phyloP scores from a whole-genome alignment of 2,797 vertebrate genomes.

The Pseudochirops corinnae region DNA sequence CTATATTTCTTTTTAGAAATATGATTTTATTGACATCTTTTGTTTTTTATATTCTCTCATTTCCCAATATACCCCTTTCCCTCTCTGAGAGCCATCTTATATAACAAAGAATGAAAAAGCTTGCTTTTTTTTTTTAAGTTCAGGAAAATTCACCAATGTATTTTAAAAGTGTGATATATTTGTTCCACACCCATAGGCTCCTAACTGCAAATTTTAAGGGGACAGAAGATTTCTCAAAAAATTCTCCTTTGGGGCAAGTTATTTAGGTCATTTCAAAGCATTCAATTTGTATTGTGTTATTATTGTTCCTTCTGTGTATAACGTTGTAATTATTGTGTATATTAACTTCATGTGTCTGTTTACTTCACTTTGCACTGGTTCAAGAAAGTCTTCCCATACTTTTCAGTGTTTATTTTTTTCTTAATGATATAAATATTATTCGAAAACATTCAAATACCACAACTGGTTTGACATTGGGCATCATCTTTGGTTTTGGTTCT shows the following conservation, averaged over 20 bases:
- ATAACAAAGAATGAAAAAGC: background rate
- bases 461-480: too few species aligned
- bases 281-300: background rate
- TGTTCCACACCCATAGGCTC: background rate
- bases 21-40: background rate
- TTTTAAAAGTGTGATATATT: background rate
- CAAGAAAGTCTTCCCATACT: too few species aligned
- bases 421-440: background rate
- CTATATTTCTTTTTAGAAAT: background rate
- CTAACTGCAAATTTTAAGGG: background rate
- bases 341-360: background rate
- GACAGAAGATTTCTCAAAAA: background rate
- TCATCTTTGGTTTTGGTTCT: background rate
- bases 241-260: background rate
- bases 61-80: background rate
- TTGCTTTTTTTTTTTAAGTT: background rate
- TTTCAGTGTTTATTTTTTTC: background rate
- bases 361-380: background rate
- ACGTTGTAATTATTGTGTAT: background rate
- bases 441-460: background rate
- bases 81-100: background rate
- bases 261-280: background rate
- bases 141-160: background rate
- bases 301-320: background rate
- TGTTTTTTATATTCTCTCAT: background rate